Percentiles rank a stretch among this genome's conserved stretches.
These are phyloP conservation scores for Nannospalax galili DNA, from an alignment of 2,113 vertebrate species.

Conservation along the genomic window DNA sequence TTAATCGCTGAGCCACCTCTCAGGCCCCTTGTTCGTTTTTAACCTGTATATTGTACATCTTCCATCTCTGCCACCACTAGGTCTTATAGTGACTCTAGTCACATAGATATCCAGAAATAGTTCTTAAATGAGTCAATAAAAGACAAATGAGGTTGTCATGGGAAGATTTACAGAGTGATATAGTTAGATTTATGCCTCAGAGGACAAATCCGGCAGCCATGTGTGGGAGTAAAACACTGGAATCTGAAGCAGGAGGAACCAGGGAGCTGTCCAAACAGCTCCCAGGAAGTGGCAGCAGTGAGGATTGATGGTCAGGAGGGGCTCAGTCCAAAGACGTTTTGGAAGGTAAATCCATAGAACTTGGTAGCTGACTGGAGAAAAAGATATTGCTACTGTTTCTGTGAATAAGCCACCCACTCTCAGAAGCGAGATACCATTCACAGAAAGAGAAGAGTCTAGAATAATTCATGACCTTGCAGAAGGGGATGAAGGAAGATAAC, in stretches of 20 bases:
- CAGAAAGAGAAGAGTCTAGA: neutral
- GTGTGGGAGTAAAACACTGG: neutral
- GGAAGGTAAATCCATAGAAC: neutral
- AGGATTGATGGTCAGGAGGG: neutral
- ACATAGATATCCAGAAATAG: neutral
- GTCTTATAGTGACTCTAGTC: neutral
- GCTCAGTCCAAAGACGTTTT: neutral
- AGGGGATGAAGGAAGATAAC: neutral
- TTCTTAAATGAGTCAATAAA: neutral
- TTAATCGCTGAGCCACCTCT: too few species aligned
- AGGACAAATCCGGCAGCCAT: neutral
- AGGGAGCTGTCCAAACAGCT: neutral
- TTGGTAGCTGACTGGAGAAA: neutral
- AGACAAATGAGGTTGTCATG: neutral
- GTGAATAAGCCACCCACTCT: neutral
- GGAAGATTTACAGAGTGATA: neutral
- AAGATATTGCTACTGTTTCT: neutral
- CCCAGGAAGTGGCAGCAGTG: too few species aligned
- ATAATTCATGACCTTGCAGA: neutral
- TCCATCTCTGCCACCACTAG: rapidly evolving
- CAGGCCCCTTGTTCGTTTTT: too few species aligned
- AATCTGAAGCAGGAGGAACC: neutral
- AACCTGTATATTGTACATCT: neutral
- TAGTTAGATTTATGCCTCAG: neutral
- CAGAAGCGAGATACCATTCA: neutral